Conservation (phyloP, 1,140 invertebrate species). For the Cardiocondyla obscurior region DNA sequence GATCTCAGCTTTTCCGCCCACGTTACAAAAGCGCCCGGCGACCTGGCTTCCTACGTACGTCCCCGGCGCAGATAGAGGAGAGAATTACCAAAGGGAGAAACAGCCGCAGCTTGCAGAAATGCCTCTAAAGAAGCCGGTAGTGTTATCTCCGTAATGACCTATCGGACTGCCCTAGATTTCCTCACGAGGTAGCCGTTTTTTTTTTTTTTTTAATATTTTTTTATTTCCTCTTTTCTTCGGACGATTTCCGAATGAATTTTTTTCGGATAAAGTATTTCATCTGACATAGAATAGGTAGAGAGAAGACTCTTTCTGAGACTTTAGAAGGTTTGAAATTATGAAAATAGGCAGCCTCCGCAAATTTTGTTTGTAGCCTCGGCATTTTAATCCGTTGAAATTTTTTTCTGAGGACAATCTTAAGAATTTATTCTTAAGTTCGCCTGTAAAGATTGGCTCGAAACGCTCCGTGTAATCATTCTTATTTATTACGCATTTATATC, state of each 20-base stretch:
- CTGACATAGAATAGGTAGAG: no score
- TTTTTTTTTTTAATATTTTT: not conserved
- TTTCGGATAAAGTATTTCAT: not conserved
- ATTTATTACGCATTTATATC: not conserved
- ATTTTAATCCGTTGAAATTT: not conserved
- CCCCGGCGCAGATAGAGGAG: conserved; percentile 10
- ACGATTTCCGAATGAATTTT: not conserved
- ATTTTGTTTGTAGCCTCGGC: not conserved
- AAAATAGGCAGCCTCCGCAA: not conserved
- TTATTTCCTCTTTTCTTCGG: no score
- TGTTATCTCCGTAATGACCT: conserved; percentile 27
- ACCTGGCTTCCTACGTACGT: conserved; percentile 48
- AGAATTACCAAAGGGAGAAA: conserved; percentile 44
- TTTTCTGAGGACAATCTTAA: not conserved
- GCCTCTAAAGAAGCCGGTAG: conserved; percentile 5
- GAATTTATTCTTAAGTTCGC: not conserved
- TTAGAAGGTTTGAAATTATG: not conserved
- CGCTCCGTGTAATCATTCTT: not conserved
- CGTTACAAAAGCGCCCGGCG: conserved; percentile 63
- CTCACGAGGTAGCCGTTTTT: not conserved
- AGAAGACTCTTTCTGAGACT: not conserved
- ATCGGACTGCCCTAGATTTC: conserved; percentile 36
- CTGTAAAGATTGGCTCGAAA: not conserved
- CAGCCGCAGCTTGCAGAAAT: conserved; percentile 3
- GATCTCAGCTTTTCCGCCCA: conserved; percentile 81